Base-by-base conservation (phyloP, 2,888 invertebrate genomes). In the Nemapogon koenigi region DNA sequence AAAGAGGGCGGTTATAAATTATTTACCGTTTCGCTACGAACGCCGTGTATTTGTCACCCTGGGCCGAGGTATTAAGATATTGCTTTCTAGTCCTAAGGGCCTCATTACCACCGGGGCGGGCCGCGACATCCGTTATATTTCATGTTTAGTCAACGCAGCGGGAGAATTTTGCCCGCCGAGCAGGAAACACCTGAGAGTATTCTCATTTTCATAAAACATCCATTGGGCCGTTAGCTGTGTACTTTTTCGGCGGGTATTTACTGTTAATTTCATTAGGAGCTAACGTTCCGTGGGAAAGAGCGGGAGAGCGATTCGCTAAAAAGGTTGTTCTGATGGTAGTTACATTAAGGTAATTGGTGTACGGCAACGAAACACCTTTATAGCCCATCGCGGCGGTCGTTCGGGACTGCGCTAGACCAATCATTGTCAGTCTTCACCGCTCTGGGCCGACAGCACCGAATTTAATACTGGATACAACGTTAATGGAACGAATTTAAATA, bases 291-390 rank as follows among this genome's bases (percentile, higher is more conserved):
- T 66, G 62, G 57, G 62, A 64, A 62, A 57, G 54, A 58, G 51
- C 51, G 51, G 51, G 56, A 54, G 59, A 64, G 50, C 59, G 57
- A 63, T 68, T 61, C 58, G 60, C 62, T 64, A 63, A 71, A 70
- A 71, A 68, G 66, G 65, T 63, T 67, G 59, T 69, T 69, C 62
- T 62, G 64, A 64, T 66, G 69, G 67, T 64, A 64, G 67, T 64
- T 65, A 70, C 72, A 73, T 73, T 73, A 71, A 70, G 61, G 67
- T 75, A 72, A 76, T 75, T 73, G 73, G 62, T 64, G 56, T 66
- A 65, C 63, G 65, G 60, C 61, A 66, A 59, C 61, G 62, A 65
- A 72, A 71, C 63, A 69, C 62, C 68, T 72, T 73, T 72, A 70
- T 67, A 58, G 67, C 57, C 65, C 58, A 65, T 65, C 59, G 64